phyloP scores from a whole-genome alignment of 2,113 vertebrate species.

The Suricata suricatta region DNA sequence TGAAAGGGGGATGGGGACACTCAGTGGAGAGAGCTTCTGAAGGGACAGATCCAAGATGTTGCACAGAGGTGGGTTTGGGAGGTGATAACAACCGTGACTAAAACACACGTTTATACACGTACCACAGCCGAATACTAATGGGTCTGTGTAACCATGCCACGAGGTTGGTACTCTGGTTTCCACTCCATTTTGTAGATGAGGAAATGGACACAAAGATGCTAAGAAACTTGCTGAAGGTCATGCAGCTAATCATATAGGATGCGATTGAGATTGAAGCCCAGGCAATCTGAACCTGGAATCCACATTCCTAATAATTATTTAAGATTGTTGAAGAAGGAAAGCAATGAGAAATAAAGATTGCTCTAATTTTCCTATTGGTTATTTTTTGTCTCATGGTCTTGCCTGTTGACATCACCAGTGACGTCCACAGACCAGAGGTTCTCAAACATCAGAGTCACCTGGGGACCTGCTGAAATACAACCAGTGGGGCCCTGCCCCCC shows the following conservation, averaged over 20 bases:
- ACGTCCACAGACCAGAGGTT: background rate
- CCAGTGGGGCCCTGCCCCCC: rapidly evolving
- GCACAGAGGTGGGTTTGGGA: background rate
- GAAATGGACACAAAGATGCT: background rate
- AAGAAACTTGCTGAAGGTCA: background rate
- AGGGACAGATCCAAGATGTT: background rate
- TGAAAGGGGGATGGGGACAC: no score
- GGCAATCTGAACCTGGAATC: background rate
- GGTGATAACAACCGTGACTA: background rate
- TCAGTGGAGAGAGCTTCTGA: rapidly evolving
- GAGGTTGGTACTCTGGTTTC: background rate
- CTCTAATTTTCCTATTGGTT: background rate
- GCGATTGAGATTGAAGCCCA: background rate
- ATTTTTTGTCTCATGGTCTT: background rate
- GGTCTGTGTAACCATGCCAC: background rate
- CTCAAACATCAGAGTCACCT: background rate
- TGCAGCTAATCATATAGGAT: background rate
- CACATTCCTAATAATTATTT: background rate
- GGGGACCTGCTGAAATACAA: background rate
- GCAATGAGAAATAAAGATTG: background rate
- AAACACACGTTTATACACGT: background rate
- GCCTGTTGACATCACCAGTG: background rate
- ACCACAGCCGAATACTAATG: background rate
- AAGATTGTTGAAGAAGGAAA: background rate
- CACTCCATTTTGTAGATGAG: background rate